Percentiles rank a stretch among this genome's conserved stretches.
These are phyloP conservation scores for Cynodonichthys magdalenae DNA, from an alignment of 2,797 vertebrate genomes.

Conservation along the genomic window DNA sequence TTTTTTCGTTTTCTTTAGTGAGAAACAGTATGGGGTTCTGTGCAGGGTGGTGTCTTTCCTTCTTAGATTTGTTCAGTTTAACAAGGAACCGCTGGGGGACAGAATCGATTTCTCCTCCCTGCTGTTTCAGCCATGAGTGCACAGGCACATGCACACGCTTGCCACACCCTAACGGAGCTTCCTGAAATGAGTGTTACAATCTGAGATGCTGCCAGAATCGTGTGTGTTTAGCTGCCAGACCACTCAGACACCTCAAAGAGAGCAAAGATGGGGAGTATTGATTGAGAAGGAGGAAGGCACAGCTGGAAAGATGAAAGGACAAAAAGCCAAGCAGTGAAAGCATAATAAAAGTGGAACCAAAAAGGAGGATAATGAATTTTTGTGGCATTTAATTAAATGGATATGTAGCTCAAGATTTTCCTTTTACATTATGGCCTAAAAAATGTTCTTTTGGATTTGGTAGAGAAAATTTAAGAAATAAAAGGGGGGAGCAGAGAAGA, in stretches of 20 bases:
- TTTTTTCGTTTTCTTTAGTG: slow-evolving; percentile 39
- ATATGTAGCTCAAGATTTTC: not conserved
- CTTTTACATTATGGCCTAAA: not conserved
- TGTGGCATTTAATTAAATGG: slow-evolving; percentile 3
- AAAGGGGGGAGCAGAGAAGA: slow-evolving; percentile 39
- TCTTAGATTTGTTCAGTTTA: slow-evolving; percentile 51
- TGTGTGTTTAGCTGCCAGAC: slow-evolving; percentile 44
- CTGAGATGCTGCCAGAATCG: slow-evolving; percentile 22
- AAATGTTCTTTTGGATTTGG: slow-evolving; percentile 6
- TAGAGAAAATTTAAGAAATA: slow-evolving; percentile 52
- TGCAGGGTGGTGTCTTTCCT: slow-evolving; percentile 35
- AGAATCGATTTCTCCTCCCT: slow-evolving; percentile 59
- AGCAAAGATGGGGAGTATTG: slow-evolving; percentile 36
- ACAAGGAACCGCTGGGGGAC: slow-evolving; percentile 57
- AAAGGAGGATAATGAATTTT: slow-evolving; percentile 31
- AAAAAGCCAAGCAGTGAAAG: slow-evolving; percentile 21
- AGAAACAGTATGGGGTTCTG: slow-evolving; percentile 49
- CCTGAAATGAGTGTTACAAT: slow-evolving; percentile 35
- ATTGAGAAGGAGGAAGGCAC: slow-evolving; percentile 36
- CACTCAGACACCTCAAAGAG: slow-evolving; percentile 52
- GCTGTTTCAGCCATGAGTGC: slow-evolving; percentile 44
- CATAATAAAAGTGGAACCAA: slow-evolving; percentile 23
- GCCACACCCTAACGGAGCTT: slow-evolving; percentile 44
- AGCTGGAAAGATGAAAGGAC: slow-evolving; percentile 39
- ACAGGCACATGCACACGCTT: slow-evolving; percentile 36